Base-by-base conservation (phyloP, 2,113 vertebrate species). In the Oncorhynchus nerka region DNA sequence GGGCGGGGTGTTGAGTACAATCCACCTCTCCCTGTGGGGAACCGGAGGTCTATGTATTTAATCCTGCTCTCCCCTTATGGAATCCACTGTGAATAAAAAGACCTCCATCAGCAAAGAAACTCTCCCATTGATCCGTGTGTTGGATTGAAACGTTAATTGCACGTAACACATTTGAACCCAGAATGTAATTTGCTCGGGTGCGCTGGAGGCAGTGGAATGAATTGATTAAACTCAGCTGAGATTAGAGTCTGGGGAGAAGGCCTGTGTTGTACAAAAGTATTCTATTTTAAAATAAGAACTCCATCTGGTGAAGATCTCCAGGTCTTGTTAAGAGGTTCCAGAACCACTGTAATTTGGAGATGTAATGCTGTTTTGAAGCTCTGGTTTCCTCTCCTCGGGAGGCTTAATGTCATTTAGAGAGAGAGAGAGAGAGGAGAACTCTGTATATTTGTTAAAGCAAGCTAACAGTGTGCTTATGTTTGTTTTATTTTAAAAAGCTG, bases 91-190 rank as follows among this genome's bases (percentile, higher is more conserved):
- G 49, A 64, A 73, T 71, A 68, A 71, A 84, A 80, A 22, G 19
- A 30, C 81, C 73, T 75, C 67, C 75, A 19, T 89, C 88, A 89
- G 86, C 85, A 15, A 86, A 67, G 70, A 71, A 70, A 71, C 48
- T 71, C 22, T 39, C 70, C 32, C 61, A 83, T 66, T 55, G 74
- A 87, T 84, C 81, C 62, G 72, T 75, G 75, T 67, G 59, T 64
- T 77, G 75, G 77, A 81, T 79, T 71, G 67, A 84, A 81, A 78
- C 70, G 73, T 87, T 83, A 87, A 87, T 84, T 81, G 83, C 81
- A 68, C 75, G 59, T 81, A 79, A 76, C 75, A 74, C 78, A 70
- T 76, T 70, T 77, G 73, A 64, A 74, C 67, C 22, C 70, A 80
- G 48, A 72, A 74, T 77, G 77, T 59, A 85, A 88, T 85, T 75